phyloP scores from a whole-genome alignment of 2,888 invertebrate genomes.

The Rotaria macrura region DNA sequence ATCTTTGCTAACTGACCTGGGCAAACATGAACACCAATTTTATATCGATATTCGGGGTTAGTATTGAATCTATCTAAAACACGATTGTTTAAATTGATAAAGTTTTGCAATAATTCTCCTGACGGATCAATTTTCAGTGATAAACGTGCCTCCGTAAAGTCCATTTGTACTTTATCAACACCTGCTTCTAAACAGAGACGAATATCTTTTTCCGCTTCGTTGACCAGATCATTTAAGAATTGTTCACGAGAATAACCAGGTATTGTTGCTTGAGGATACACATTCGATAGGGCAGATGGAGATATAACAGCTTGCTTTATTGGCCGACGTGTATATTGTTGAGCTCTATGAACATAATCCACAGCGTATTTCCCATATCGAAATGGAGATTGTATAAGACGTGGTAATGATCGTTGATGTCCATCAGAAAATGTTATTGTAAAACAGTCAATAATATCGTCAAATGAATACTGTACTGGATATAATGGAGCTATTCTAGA shows the following conservation, averaged over 20 bases:
- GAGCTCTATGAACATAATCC: neutral
- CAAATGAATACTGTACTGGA: neutral
- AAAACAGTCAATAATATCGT: neutral
- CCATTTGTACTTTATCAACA: neutral
- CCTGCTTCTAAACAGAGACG: neutral
- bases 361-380: neutral
- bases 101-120: neutral
- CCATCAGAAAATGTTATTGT: neutral
- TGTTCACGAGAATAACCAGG: neutral
- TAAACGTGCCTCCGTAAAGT: neutral
- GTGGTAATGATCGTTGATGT: neutral
- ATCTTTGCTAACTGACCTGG: neutral
- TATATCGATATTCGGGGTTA: neutral
- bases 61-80: neutral
- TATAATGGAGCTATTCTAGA: neutral
- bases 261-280: neutral
- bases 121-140: neutral
- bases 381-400: neutral
- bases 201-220: neutral
- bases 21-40: neutral
- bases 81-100: neutral
- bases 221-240: neutral
- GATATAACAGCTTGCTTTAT: conserved; percentile 18
- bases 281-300: neutral
- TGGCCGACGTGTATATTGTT: neutral